Base-by-base conservation (phyloP, 2,113 vertebrate species). In the Macroglossus sobrinus region DNA sequence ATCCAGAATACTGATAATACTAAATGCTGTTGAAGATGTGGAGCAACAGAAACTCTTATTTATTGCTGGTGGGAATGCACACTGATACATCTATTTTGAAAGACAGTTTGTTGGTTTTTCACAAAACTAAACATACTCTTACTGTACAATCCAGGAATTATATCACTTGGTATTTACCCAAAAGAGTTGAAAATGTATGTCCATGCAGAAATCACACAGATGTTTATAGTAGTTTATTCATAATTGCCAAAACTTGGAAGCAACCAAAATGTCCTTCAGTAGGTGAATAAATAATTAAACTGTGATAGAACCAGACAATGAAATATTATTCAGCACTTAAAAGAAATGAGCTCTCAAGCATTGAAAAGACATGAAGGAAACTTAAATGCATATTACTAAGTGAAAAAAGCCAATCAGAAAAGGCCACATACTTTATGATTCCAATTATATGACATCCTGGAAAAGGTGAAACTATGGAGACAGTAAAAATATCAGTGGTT, bases 341-440 rank as follows among this genome's bases (percentile, higher is more conserved):
- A 79, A 35, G 40, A 91, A 64, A 84, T 85, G 38, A 93, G 43
- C 35, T 84, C 55, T 45, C 57, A 88, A 74, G 9, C 74, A 35
- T 47, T 24, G 8, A 95, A 69, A 94, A 45, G 33, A 88, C 28
- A 63, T 50, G 21, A 35, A 87, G 22, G 21, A 92, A 87, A 6
- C 22, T 82, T 64, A 71, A 94, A 82, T 66, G 24, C 2, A 45
- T 69, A 64, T 81, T 86, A 45, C 2, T 57, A 90, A 86, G 30
- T 89, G n/a, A 87, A 66, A 76, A 33, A 94, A 89, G 18, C 14
- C 69, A 95, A 81, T 76, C 38, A 57, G 53, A 76, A 92, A 95
- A 81, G 21, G 28, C 38, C 59, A 80, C 22, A 80, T 40, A 74
- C 4, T 66, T 0, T 75, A n/a, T 74, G 22, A 81, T 92, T 81